A percentile compares a stretch with the other conserved stretches of the same genome.
Evolutionary conservation across 2,797 vertebrate species (phyloP).

Genomic region (Esox masquinongy): DNA sequence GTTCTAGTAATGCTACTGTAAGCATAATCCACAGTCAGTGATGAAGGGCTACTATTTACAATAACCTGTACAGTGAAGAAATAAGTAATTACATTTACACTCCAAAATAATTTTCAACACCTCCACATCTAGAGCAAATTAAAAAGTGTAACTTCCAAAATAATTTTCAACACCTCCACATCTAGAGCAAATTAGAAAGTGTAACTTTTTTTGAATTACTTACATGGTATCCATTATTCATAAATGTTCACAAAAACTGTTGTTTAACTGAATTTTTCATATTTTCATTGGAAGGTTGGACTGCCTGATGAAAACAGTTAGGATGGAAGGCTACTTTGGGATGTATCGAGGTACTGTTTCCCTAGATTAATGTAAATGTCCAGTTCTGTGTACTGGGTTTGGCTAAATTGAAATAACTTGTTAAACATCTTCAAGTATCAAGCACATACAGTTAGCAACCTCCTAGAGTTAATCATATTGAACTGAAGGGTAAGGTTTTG

Average conservation of each 20-base stretch:
- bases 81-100: neutral
- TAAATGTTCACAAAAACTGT: neutral
- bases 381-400: conserved; percentile 26
- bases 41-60: neutral
- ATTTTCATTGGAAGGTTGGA: conserved; percentile 75
- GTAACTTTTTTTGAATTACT: neutral
- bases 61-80: neutral
- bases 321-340: conserved; percentile 81
- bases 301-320: conserved; percentile 83
- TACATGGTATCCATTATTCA: neutral
- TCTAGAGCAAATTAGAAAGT: too few species aligned
- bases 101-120: too few species aligned
- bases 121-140: too few species aligned
- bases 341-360: conserved; percentile 78
- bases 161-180: too few species aligned
- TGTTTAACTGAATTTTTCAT: conserved; percentile 15
- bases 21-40: neutral
- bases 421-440: conserved; percentile 29
- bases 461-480: conserved; percentile 23
- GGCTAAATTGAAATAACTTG: conserved; percentile 36
- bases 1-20: too few species aligned
- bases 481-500: conserved; percentile 13
- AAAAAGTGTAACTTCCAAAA: too few species aligned
- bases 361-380: conserved; percentile 28
- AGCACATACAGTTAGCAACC: neutral